Conservation (phyloP, 2,888 invertebrate species). For the Pachycephus smyrnensis region DNA sequence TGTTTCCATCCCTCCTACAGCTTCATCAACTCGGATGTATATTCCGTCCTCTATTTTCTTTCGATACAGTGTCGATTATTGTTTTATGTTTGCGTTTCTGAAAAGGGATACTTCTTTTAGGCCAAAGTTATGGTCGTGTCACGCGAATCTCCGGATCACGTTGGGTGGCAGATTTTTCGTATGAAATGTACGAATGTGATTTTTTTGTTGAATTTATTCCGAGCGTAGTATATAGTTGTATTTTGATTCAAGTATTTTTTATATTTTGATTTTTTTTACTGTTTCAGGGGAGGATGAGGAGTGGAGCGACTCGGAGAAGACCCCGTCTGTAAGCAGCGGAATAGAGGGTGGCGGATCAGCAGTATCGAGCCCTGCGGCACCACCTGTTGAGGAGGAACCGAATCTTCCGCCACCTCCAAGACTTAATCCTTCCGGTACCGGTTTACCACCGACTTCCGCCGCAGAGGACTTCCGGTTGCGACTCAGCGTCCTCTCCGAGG, state of each 20-base stretch:
- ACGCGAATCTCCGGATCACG: constrained; percentile 31
- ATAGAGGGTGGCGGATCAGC: constrained; percentile 60
- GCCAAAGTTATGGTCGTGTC: constrained; percentile 37
- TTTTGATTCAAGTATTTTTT: neutral
- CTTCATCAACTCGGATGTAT: constrained; percentile 16
- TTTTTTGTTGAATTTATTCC: neutral
- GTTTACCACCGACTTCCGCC: constrained; percentile 32
- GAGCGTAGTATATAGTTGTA: neutral
- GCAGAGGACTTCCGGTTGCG: constrained; percentile 57
- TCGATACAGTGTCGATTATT: neutral
- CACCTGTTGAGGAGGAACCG: constrained; percentile 57
- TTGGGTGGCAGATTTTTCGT: constrained; percentile 24
- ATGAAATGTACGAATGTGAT: constrained; percentile 41
- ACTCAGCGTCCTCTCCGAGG: constrained; percentile 56
- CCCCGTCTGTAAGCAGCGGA: constrained; percentile 65
- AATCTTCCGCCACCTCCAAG: constrained; percentile 56
- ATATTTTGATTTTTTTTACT: neutral
- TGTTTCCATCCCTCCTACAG: constrained; percentile 13
- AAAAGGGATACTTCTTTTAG: neutral
- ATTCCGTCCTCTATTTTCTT: neutral
- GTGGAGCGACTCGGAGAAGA: constrained; percentile 65
- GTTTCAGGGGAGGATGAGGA: constrained; percentile 67
- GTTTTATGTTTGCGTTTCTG: neutral
- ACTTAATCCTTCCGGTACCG: constrained; percentile 40
- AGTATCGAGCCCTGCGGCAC: constrained; percentile 60